phyloP scores from a whole-genome alignment of 2,113 vertebrate species.

The Pedetes capensis region DNA sequence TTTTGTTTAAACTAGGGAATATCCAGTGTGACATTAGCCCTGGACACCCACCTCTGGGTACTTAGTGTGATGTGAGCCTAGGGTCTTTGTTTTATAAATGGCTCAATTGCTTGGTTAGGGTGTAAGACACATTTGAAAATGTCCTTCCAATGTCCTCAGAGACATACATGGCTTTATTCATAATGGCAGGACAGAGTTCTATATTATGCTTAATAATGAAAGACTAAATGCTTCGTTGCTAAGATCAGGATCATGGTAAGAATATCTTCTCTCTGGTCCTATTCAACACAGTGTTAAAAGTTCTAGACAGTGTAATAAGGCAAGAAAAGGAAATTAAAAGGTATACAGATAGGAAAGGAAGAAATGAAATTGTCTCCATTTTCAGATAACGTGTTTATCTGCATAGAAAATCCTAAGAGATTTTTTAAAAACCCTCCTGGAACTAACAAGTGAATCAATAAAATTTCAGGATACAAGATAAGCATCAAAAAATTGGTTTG shows the following conservation, averaged over 20 bases:
- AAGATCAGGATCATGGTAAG: not conserved
- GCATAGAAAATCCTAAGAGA: not conserved
- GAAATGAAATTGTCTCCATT: not conserved
- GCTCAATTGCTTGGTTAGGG: no score
- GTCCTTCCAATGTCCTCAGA: no score
- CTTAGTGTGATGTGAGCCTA: no score
- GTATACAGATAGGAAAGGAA: not conserved
- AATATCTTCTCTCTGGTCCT: not conserved
- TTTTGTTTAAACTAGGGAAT: no score
- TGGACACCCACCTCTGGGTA: no score
- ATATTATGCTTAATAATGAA: not conserved
- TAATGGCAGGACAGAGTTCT: no score
- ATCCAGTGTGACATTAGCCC: no score
- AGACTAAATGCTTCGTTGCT: not conserved
- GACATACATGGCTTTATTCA: no score
- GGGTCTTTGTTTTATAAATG: no score
- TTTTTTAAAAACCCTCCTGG: not conserved
- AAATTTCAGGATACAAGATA: not conserved
- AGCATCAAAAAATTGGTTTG: not conserved
- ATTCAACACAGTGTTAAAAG: not conserved
- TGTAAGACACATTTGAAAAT: no score
- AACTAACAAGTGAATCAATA: not conserved
- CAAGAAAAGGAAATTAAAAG: not conserved
- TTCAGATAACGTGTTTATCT: not conserved
- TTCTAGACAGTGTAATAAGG: not conserved